Evolutionary conservation across 2,797 vertebrate genomes (phyloP).

Genomic region (Numenius phaeopus): DNA sequence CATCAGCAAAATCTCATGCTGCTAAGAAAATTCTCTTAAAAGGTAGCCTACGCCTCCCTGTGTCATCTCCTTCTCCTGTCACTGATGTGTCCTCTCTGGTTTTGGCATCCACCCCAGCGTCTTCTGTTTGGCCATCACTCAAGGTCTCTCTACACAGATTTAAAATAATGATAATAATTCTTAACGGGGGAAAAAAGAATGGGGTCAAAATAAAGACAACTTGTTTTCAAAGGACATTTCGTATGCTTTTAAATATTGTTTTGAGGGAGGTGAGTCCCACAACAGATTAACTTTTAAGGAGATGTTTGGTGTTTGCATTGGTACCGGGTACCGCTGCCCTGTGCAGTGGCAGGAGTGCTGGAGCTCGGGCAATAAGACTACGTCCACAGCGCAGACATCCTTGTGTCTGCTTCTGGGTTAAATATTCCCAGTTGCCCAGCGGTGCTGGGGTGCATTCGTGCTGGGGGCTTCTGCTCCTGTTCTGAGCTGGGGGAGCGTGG

Average conservation of each 20-base stretch:
- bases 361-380: background rate
- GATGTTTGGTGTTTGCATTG: background rate
- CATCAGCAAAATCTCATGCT: background rate
- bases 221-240: background rate
- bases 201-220: background rate
- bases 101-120: background rate
- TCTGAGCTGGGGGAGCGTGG: background rate
- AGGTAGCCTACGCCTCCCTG: background rate
- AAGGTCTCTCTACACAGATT: background rate
- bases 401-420: background rate
- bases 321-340: background rate
- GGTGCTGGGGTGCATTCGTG: rapidly evolving
- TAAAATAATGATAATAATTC: background rate
- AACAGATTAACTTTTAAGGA: background rate
- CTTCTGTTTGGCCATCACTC: background rate
- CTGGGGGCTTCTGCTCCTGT: background rate
- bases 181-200: background rate
- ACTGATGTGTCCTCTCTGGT: background rate
- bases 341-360: background rate
- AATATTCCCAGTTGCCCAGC: background rate
- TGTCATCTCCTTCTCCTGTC: background rate
- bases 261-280: background rate
- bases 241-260: background rate
- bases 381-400: background rate
- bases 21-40: background rate